These are phyloP conservation scores for Antechinus flavipes DNA, from an alignment of 2,113 vertebrate genomes.

Conservation along the genomic window DNA sequence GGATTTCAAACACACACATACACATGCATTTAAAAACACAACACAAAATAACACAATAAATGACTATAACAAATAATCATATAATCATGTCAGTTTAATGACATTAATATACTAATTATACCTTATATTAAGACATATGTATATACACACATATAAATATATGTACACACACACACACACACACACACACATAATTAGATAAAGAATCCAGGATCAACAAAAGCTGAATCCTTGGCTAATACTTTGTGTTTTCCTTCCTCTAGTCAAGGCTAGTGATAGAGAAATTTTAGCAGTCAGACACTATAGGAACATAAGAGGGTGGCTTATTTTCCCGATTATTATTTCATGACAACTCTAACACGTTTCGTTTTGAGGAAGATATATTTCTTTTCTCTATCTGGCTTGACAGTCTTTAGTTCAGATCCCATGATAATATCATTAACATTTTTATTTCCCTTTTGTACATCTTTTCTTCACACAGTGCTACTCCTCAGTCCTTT, in stretches of 20 bases:
- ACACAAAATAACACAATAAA: background rate
- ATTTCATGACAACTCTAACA: background rate
- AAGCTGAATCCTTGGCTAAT: background rate
- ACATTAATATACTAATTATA: background rate
- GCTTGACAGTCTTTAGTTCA: background rate
- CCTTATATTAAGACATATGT: background rate
- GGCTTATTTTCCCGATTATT: background rate
- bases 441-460: background rate
- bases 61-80: background rate
- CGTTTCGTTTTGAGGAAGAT: background rate
- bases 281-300: background rate
- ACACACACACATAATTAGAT: background rate
- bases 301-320: background rate
- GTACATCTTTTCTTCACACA: background rate
- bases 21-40: background rate
- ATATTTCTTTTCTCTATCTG: background rate
- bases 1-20: too few species aligned
- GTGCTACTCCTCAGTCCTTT: background rate
- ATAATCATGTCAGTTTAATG: background rate
- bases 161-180: background rate
- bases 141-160: background rate
- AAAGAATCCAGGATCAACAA: background rate
- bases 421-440: background rate
- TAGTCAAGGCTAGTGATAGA: background rate
- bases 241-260: background rate